phyloP scores from a whole-genome alignment of 2,888 invertebrate species.

The Pediacus dermestoides region DNA sequence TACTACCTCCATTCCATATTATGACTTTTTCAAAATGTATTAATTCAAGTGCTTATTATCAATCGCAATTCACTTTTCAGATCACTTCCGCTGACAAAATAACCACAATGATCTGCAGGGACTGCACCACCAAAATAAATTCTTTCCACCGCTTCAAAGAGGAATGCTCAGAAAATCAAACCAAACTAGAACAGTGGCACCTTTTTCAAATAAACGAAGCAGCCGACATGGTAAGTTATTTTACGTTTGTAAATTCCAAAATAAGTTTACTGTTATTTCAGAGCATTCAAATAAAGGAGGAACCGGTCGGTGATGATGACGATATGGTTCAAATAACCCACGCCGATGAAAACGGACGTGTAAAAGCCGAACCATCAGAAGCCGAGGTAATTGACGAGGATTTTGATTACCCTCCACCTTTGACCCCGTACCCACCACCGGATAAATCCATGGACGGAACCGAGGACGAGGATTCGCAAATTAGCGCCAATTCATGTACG shows the following conservation, averaged over 20 bases:
- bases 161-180: constrained; percentile 63
- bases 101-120: constrained; percentile 63
- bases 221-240: constrained; percentile 12
- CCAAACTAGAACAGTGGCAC: constrained; percentile 58
- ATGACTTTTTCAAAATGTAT: too few species aligned
- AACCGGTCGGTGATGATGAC: constrained; percentile 27
- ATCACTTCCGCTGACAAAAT: constrained; percentile 61
- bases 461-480: constrained; percentile 21
- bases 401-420: constrained; percentile 3
- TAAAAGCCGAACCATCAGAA: neutral
- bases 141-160: constrained; percentile 65
- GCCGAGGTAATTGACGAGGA: constrained; percentile 8
- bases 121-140: constrained; percentile 62
- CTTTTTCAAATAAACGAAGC: constrained; percentile 9
- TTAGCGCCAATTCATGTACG: constrained; percentile 8
- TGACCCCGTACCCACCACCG: constrained; percentile 12
- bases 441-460: constrained; percentile 36
- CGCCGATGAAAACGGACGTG: neutral
- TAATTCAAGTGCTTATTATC: too few species aligned
- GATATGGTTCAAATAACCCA: constrained; percentile 2
- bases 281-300: constrained; percentile 43
- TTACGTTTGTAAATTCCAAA: neutral
- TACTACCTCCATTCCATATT: too few species aligned
- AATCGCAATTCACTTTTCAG: constrained; percentile 50
- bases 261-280: constrained; percentile 20